Conservation (phyloP, 2,797 vertebrate species). For the Smutsia gigantea region DNA sequence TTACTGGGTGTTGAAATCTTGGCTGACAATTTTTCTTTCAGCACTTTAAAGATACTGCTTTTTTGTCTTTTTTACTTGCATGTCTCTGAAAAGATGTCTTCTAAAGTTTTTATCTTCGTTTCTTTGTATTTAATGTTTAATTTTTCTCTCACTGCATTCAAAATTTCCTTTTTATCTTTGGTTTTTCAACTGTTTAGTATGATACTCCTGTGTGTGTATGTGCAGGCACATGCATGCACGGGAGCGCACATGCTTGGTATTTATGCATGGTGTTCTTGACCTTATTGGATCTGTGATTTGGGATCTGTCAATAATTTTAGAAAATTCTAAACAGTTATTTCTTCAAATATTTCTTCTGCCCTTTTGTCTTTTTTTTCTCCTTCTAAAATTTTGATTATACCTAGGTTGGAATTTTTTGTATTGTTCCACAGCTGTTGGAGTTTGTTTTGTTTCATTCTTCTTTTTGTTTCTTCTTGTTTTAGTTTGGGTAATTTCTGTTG, state of each 20-base stretch:
- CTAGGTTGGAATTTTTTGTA: not conserved
- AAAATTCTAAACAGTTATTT: not conserved
- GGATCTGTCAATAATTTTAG: constrained; percentile 8
- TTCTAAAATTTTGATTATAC: not conserved
- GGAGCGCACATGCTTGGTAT: not conserved
- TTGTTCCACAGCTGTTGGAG: not conserved
- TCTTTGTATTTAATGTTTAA: not conserved
- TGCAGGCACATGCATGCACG: rapidly evolving
- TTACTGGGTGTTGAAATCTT: not conserved
- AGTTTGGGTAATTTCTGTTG: constrained; percentile 12
- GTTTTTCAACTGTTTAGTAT: not conserved
- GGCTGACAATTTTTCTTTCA: not conserved
- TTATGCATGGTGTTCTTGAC: not conserved
- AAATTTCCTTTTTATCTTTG: not conserved
- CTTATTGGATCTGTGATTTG: constrained; percentile 37
- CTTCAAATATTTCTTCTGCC: not conserved
- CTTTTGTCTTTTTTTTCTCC: not conserved
- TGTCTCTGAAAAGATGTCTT: not conserved
- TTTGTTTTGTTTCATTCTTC: not conserved
- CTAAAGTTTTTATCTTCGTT: not conserved
- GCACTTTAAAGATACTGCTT: not conserved
- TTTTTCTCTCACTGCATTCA: not conserved
- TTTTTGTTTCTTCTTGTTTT: constrained; percentile 15
- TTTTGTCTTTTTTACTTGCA: not conserved
- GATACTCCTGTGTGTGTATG: not conserved